phyloP scores from a whole-genome alignment of 2,113 vertebrate species.

The Speoplatyrhinus poulsoni region DNA sequence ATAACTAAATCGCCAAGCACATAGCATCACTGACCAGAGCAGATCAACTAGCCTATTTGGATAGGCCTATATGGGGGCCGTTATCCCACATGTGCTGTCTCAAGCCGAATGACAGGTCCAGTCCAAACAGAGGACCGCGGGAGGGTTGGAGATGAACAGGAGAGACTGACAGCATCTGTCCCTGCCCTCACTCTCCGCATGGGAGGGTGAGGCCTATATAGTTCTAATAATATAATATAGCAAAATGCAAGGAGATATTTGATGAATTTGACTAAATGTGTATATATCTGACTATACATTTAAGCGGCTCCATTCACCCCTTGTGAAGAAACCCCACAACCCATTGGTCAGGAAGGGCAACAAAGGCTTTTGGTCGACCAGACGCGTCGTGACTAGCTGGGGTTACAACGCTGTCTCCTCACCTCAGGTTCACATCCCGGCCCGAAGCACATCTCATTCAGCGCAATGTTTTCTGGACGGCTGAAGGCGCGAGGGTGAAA shows the following conservation, averaged over 20 bases:
- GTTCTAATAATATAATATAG: no score
- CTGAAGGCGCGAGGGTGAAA: slow-evolving; percentile 24
- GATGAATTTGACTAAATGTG: background rate
- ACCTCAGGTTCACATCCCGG: slow-evolving; percentile 30
- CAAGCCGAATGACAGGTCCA: background rate
- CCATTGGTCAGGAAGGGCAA: slow-evolving; percentile 26
- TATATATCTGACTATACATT: background rate
- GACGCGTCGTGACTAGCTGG: slow-evolving; percentile 20
- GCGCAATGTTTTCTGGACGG: slow-evolving; percentile 40
- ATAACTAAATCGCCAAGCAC: no score
- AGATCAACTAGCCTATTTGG: no score
- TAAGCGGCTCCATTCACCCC: background rate
- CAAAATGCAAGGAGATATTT: background rate
- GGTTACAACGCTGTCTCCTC: slow-evolving; percentile 36
- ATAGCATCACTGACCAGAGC: no score
- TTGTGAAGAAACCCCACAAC: slow-evolving; percentile 22
- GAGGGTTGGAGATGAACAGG: background rate
- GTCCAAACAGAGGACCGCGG: slow-evolving; percentile 2
- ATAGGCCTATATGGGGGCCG: no score
- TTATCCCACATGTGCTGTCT: background rate
- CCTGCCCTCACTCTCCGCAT: no score
- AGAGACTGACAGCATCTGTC: no score
- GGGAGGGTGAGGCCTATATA: no score
- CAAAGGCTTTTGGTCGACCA: slow-evolving; percentile 25
- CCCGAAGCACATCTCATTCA: slow-evolving; percentile 27